Evolutionary conservation across 2,888 invertebrate genomes (phyloP).

Genomic region (Blera fallax): DNA sequence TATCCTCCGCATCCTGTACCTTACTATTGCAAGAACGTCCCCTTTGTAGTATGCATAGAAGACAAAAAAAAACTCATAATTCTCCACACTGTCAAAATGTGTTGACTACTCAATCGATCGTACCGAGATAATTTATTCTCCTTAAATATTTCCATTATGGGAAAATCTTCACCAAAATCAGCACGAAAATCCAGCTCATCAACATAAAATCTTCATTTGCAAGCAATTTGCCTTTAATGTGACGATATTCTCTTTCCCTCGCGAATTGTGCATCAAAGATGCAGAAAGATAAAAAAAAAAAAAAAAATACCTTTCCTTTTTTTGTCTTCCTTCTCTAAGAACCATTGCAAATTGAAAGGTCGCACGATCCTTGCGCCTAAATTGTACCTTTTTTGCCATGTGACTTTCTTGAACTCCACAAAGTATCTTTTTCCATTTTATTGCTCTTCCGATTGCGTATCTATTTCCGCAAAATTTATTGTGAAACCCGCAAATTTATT

Average conservation of each 20-base stretch:
- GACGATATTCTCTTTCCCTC: not conserved
- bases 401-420: constrained; percentile 59
- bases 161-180: constrained; percentile 30
- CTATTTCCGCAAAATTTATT: constrained; percentile 65
- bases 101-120: constrained; percentile 63
- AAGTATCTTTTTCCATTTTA: constrained; percentile 13
- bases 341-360: constrained; percentile 65
- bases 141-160: constrained; percentile 37
- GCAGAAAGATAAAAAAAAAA: not conserved
- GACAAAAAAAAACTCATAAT: not conserved
- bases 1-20: no score
- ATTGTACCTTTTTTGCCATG: constrained; percentile 31
- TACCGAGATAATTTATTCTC: constrained; percentile 33
- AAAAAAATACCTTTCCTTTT: not conserved
- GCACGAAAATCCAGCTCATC: not conserved
- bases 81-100: constrained; percentile 58
- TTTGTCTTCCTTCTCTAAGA: constrained; percentile 7
- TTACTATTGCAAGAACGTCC: no score
- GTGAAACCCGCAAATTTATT: constrained; percentile 65
- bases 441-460: constrained; percentile 22
- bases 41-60: not conserved
- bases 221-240: constrained; percentile 19
- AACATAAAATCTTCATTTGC: constrained; percentile 46
- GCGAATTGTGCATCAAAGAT: constrained; percentile 18
- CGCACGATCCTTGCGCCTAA: constrained; percentile 39